A percentile compares a stretch with the other conserved stretches of the same genome.
Evolutionary conservation across 1,140 invertebrate species (phyloP).

Genomic region (Brachionus calyciflorus): DNA sequence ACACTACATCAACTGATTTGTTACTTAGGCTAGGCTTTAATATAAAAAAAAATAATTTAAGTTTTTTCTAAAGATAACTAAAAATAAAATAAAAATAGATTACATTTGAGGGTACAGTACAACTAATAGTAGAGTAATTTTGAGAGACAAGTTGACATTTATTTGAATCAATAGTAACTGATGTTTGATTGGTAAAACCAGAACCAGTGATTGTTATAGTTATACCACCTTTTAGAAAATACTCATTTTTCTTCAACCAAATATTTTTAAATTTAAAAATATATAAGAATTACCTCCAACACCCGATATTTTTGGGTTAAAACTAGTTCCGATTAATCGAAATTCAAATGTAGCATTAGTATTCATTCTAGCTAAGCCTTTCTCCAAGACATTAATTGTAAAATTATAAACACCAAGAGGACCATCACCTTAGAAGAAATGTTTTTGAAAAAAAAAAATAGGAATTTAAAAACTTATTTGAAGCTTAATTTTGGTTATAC

Average conservation of each 20-base stretch:
- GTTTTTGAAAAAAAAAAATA: neutral
- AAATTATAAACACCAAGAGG: constrained; percentile 50
- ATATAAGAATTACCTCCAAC: neutral
- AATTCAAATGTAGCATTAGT: constrained; percentile 27
- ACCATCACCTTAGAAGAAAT: constrained; percentile 46
- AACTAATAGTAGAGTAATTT: constrained; percentile 48
- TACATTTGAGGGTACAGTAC: constrained; percentile 48
- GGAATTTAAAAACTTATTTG: neutral
- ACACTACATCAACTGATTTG: constrained; percentile 28
- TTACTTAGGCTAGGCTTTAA: constrained; percentile 37
- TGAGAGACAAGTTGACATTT: neutral
- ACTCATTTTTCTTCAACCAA: no score
- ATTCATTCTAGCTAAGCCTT: constrained; percentile 39
- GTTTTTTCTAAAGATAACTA: neutral
- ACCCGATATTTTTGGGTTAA: constrained; percentile 20
- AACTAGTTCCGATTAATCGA: neutral
- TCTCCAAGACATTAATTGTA: constrained; percentile 50
- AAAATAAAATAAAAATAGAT: neutral
- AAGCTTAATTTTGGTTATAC: constrained; percentile 22
- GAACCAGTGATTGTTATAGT: constrained; percentile 50
- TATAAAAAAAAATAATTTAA: neutral
- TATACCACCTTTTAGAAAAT: constrained; percentile 47
- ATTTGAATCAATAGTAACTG: neutral
- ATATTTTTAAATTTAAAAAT: neutral
- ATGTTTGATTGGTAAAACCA: constrained; percentile 50